Conservation (phyloP, 2,113 vertebrate genomes). For the Saguinus midas region DNA sequence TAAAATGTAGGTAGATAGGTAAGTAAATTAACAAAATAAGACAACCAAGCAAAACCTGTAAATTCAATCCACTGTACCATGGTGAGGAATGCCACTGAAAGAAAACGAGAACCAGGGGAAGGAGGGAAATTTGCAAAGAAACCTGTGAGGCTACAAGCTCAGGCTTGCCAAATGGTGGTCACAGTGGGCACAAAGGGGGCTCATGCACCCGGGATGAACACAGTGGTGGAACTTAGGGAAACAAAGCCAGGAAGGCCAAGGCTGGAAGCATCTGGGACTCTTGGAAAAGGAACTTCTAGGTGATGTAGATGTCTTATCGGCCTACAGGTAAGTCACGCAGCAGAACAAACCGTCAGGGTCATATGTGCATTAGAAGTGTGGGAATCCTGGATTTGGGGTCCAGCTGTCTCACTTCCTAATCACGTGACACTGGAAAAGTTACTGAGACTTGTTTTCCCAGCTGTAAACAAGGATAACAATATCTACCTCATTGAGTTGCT, state of each 20-base stretch:
- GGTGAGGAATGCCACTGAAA: background rate
- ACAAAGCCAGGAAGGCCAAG: background rate
- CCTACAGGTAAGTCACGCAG: background rate
- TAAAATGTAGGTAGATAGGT: background rate
- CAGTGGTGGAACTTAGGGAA: too few species aligned
- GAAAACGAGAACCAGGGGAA: background rate
- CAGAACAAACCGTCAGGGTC: background rate
- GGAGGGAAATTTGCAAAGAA: background rate
- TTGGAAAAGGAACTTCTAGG: background rate
- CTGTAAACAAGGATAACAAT: background rate
- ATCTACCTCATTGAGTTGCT: background rate
- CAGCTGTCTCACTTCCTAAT: background rate
- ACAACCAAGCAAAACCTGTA: background rate
- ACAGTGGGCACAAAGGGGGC: too few species aligned
- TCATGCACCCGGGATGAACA: background rate
- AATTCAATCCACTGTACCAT: background rate
- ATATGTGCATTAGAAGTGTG: background rate
- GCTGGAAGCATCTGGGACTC: background rate
- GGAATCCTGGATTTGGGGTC: background rate
- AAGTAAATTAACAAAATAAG: slow-evolving; percentile 7
- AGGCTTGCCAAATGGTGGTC: background rate
- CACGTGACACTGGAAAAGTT: background rate
- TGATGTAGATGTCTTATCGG: background rate
- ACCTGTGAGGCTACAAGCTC: background rate
- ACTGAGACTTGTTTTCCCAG: background rate